These are phyloP conservation scores for Pachyramphus minor DNA, from an alignment of 2,113 vertebrate genomes.

Conservation along the genomic window DNA sequence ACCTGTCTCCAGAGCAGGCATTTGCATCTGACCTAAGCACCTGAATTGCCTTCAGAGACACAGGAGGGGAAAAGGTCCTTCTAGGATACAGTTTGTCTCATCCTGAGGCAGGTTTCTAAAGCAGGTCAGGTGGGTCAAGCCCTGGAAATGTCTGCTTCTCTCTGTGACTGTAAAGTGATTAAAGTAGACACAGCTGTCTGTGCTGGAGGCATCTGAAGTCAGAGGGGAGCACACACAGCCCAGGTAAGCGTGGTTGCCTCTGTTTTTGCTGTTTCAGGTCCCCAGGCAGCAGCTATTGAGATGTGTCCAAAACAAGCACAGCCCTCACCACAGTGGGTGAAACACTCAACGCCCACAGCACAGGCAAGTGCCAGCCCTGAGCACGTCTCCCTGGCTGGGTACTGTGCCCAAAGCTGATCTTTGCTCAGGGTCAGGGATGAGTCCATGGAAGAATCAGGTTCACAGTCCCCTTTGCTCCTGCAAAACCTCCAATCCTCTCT, in stretches of 20 bases:
- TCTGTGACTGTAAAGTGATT: not conserved
- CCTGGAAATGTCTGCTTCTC: not conserved
- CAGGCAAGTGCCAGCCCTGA: not conserved
- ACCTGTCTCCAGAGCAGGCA: not conserved
- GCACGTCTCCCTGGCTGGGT: accelerated
- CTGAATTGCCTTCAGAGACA: not conserved
- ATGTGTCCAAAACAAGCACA: not conserved
- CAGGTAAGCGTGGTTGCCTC: not conserved
- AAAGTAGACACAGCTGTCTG: not conserved
- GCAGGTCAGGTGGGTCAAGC: not conserved
- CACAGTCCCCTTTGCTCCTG: not conserved
- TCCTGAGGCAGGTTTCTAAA: not conserved
- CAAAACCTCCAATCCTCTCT: not conserved
- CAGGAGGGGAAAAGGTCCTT: not conserved
- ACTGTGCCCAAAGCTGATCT: not conserved
- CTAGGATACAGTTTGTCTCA: not conserved
- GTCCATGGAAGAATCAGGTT: accelerated
- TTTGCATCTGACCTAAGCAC: not conserved
- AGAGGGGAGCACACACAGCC: not conserved
- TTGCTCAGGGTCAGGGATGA: not conserved
- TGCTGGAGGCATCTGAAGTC: not conserved
- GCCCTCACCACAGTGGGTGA: accelerated
- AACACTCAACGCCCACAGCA: accelerated
- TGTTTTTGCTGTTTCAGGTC: accelerated
- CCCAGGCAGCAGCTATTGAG: not conserved